Evolutionary conservation across 2,113 vertebrate genomes (phyloP), one percentile per base, ranked within the genome.

Genomic region (Trogon surrucura): DNA sequence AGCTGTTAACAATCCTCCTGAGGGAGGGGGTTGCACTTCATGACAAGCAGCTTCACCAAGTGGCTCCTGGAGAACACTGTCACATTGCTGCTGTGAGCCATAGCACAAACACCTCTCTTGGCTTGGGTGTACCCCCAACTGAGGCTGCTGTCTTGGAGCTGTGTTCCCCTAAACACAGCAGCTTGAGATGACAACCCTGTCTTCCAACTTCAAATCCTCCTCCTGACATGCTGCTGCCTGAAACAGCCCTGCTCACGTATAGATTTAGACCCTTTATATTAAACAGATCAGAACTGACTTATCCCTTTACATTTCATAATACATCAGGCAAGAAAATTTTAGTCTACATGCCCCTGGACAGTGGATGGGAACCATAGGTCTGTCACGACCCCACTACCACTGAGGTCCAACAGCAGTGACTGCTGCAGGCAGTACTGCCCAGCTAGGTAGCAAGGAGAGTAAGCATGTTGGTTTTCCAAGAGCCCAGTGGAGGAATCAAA

Each of bases 391-490:
- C 29, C 54, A n/a, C 14, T 48, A 47, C n/a, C 10, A 5, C 74
- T 26, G 30, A 79, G 25, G 30, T 44, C 27, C 50, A 48, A 32
- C 50, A 92, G 67, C 16, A 25, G 41, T 20, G 32, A 36, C 57
- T 70, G 36, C n/a, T 32, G 26, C 27, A 72, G 44, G 58, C 13
- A 12, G 36, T 1, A 4, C 32, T 50, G 56, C 64, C 23, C 34
- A 66, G 47, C 30, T 38, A 45, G 3, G 13, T 38, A 84, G 32
- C 54, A 38, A 82, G 45, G 12, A 51, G 19, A 54, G 27, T 3
- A 66, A 71, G 34, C 34, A 26, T 0, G 0, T 20, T 47, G 53
- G 9, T 58, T 11, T 26, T 74, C 50, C 41, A 47, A 58, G 6
- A 85, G 29, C 18, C 36, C 50, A 41, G 21, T 8, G 3, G 6